Evolutionary conservation across 2,113 vertebrate species (phyloP), one percentile per base, ranked within the genome.

Genomic region (Scomber colias): DNA sequence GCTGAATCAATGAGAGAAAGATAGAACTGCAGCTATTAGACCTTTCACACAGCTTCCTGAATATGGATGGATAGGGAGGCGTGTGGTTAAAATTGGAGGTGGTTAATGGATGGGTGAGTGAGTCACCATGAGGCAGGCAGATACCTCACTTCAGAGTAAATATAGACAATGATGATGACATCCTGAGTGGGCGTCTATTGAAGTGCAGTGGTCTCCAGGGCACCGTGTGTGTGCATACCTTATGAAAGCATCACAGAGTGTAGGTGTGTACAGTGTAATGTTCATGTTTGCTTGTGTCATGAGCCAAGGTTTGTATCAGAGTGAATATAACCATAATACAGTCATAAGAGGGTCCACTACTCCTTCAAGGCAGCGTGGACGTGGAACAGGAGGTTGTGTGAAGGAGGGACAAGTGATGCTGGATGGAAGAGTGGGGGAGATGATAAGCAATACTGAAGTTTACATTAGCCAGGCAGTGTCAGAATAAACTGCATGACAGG

Each of bases 121-220:
- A 93, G 57, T 88, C 83, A 90, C 59, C 30, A n/a, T 12, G 61
- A 73, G n/a, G 83, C 50, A 65, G 65, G 60, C 61, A 74, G 31
- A 77, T 66, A 45, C 72, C 60, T 84, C 70, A 50, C 62, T 57
- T 31, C 9, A 40, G 76, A 81, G 75, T 83, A 86, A 91, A 88
- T 89, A 87, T 88, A 92, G 83, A 86, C 62, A 51, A 48, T 5
- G 21, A 78, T 21, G 71, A 83, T 73, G 77, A 71, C 71, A 84
- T 30, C 40, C 61, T 72, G 75, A 1, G 77, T 62, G 81, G 64
- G 76, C 0, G 44, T 81, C 50, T 54, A 44, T 11, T 63, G 49
- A 73, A 55, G 71, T 61, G 71, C 27, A 64, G 13, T 24, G 31
- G 51, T 71, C 57, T 85, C 70, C 21, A 66, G 59, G 57, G 56